These are phyloP conservation scores for Auanema freiburgensis DNA, from an alignment of 2,888 invertebrate genomes.

Conservation along the genomic window DNA sequence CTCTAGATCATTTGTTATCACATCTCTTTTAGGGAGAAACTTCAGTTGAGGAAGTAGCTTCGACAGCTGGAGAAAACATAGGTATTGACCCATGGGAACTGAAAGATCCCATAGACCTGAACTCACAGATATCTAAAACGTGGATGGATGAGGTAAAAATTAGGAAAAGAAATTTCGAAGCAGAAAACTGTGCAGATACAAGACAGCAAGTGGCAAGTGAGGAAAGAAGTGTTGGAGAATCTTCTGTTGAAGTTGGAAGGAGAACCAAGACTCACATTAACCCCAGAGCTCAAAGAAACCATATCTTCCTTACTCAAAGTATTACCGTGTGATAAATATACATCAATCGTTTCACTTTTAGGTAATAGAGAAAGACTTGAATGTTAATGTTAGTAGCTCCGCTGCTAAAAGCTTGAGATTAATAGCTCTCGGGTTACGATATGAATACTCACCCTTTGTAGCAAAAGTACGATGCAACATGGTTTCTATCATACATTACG, in stretches of 20 bases:
- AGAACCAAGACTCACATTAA: slow-evolving; percentile 72
- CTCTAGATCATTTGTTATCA: too few relatives aligned
- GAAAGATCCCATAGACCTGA: slow-evolving; percentile 85
- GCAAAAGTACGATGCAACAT: slow-evolving; percentile 18
- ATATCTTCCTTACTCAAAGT: not conserved
- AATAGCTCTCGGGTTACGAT: slow-evolving; percentile 83
- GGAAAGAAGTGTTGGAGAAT: slow-evolving; percentile 94
- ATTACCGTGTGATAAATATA: slow-evolving; percentile 1
- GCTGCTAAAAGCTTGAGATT: slow-evolving; percentile 82
- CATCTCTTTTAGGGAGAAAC: too few relatives aligned
- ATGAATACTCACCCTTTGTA: slow-evolving; percentile 83
- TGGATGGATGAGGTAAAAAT: slow-evolving; percentile 6
- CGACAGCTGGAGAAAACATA: slow-evolving; percentile 31
- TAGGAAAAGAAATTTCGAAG: not conserved
- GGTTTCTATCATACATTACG: not conserved
- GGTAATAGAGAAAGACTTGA: slow-evolving; percentile 89
- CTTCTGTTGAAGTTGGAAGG: slow-evolving; percentile 69
- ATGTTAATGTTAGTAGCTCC: slow-evolving; percentile 86
- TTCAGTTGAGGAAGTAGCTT: not conserved
- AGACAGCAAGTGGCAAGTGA: slow-evolving; percentile 94
- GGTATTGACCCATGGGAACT: slow-evolving; percentile 86
- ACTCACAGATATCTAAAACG: not conserved
- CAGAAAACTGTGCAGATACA: slow-evolving; percentile 64
- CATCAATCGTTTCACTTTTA: slow-evolving; percentile 62
- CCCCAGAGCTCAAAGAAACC: not conserved